Conservation (phyloP, 1,140 invertebrate species). For the Laodelphax striatellus region DNA sequence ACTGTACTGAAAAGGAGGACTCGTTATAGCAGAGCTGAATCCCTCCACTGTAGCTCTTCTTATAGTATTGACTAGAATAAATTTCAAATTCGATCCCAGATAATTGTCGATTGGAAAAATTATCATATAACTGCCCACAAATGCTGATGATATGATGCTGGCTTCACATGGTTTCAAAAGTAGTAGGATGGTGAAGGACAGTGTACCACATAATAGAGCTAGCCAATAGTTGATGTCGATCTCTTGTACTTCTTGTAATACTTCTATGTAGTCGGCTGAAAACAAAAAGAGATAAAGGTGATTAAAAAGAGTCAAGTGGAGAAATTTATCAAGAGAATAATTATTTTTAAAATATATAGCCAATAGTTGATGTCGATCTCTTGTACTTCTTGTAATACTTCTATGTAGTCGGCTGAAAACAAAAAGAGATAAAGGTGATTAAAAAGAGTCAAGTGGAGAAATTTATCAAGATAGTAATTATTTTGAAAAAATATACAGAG, state of each 20-base stretch:
- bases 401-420: slow-evolving; percentile 4
- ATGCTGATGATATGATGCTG: slow-evolving; percentile 46
- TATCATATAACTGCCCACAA: slow-evolving; percentile 49
- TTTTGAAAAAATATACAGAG: slow-evolving; percentile 5
- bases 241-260: slow-evolving; percentile 17
- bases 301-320: background rate
- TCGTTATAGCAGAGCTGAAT: slow-evolving; percentile 45
- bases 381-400: slow-evolving; percentile 13
- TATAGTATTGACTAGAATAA: slow-evolving; percentile 53
- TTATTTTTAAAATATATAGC: slow-evolving; percentile 21
- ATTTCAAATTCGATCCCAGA: slow-evolving; percentile 49
- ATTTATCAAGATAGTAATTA: too few relatives aligned
- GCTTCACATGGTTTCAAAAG: slow-evolving; percentile 38
- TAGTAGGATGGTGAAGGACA: slow-evolving; percentile 37
- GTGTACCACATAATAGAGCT: slow-evolving; percentile 37
- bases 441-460: background rate
- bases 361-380: slow-evolving; percentile 46
- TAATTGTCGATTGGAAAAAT: slow-evolving; percentile 51
- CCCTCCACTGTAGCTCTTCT: slow-evolving; percentile 41
- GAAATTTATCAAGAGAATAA: too few relatives aligned
- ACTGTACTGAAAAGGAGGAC: slow-evolving; percentile 45
- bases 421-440: slow-evolving; percentile 9
- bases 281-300: slow-evolving; percentile 8
- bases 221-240: slow-evolving; percentile 48
- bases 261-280: slow-evolving; percentile 14